These are phyloP conservation scores for Phocides pigmalion DNA, from an alignment of 1,140 invertebrate species.

Conservation along the genomic window DNA sequence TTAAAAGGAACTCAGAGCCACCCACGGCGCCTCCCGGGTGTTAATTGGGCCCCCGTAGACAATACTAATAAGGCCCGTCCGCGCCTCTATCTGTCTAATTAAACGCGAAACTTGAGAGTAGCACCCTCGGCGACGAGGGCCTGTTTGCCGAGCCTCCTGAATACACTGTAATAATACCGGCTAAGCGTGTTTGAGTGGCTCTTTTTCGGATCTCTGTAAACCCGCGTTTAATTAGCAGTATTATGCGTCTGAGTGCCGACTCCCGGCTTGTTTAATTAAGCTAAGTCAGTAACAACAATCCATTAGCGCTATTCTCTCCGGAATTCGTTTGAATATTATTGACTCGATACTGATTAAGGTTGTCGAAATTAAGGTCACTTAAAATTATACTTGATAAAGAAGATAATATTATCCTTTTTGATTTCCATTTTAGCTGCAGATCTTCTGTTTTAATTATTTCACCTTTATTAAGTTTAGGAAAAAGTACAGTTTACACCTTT, in stretches of 20 bases:
- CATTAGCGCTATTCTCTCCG: constrained; percentile 60
- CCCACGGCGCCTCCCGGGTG: constrained; percentile 73
- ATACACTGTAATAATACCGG: constrained; percentile 82
- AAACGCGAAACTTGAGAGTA: constrained; percentile 82
- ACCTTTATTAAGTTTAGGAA: too few species aligned
- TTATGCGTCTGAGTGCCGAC: constrained; percentile 80
- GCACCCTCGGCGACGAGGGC: constrained; percentile 76
- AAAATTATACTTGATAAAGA: constrained; percentile 2
- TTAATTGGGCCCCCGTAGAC: constrained; percentile 83
- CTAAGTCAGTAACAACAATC: constrained; percentile 79
- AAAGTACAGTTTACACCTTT: too few species aligned
- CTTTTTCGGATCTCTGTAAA: constrained; percentile 82
- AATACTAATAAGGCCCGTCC: constrained; percentile 83
- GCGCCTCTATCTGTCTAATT: constrained; percentile 82
- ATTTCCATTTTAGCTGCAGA: too few species aligned
- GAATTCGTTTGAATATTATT: constrained; percentile 44
- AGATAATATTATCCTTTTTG: too few species aligned
- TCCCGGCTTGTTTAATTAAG: constrained; percentile 80
- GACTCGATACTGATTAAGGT: constrained; percentile 33
- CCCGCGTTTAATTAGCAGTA: constrained; percentile 81
- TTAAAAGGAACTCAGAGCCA: constrained; percentile 79
- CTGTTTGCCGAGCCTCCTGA: constrained; percentile 79
- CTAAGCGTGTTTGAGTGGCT: constrained; percentile 82
- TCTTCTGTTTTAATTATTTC: too few species aligned
- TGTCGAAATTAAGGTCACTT: constrained; percentile 33